phyloP scores from a whole-genome alignment of 1,140 invertebrate species.

The Adelges cooleyi region DNA sequence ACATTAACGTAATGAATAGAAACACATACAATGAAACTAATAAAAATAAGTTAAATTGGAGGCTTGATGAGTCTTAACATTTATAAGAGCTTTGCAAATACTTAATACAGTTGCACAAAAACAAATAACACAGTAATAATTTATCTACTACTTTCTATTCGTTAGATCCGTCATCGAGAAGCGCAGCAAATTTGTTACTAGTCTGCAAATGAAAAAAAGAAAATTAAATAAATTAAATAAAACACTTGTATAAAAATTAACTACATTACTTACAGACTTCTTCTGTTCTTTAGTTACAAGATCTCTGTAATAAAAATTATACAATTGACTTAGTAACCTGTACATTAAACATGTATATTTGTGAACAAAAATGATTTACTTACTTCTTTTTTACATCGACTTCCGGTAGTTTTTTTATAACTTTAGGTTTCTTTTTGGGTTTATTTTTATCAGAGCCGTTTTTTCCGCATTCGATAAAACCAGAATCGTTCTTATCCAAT shows the following conservation, averaged over 20 bases:
- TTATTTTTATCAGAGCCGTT: constrained; percentile 15
- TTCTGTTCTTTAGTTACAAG: constrained; percentile 5
- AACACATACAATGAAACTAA: not conserved
- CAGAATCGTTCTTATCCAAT: constrained; percentile 6
- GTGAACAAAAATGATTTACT: not conserved
- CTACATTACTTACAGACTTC: constrained; percentile 9
- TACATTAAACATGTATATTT: not conserved
- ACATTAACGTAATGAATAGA: constrained; percentile 1
- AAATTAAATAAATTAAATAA: no score
- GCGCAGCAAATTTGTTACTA: constrained; percentile 18
- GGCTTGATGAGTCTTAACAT: not conserved
- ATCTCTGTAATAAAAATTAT: not conserved
- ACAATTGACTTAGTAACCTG: no score
- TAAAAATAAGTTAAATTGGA: not conserved
- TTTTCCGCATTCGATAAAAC: constrained; percentile 10
- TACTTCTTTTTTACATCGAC: constrained; percentile 15
- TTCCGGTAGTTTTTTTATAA: constrained; percentile 1
- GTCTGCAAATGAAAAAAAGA: not conserved
- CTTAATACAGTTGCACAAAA: not conserved
- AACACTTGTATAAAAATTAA: no score
- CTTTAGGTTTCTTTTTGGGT: constrained; percentile 12
- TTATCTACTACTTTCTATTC: not conserved
- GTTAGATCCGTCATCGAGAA: constrained; percentile 10
- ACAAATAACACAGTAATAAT: not conserved
- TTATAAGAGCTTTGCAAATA: not conserved